Percentiles rank a stretch among this genome's conserved stretches.
These are phyloP conservation scores for Pseudachorutes palmiensis DNA, from an alignment of 1,140 invertebrate genomes.

Conservation along the genomic window DNA sequence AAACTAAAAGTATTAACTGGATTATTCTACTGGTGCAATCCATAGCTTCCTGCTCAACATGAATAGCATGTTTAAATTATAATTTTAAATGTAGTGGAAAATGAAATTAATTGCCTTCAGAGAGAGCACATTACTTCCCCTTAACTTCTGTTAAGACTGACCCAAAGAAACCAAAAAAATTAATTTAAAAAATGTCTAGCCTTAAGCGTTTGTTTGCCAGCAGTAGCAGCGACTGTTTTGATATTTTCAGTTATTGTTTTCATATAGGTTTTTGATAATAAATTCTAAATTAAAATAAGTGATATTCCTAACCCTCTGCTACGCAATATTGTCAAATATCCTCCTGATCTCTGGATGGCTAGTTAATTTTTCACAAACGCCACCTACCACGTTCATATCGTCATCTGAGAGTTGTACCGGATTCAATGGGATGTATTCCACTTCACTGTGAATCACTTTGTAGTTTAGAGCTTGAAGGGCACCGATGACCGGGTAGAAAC, in stretches of 20 bases:
- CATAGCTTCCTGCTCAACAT: too few relatives aligned
- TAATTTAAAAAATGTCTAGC: too few relatives aligned
- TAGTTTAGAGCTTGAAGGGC: slow-evolving; percentile 46
- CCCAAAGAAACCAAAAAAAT: too few relatives aligned
- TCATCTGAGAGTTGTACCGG: slow-evolving; percentile 43
- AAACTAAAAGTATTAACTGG: too few relatives aligned
- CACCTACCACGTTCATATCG: slow-evolving; percentile 42
- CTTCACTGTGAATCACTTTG: slow-evolving; percentile 43
- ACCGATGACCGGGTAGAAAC: slow-evolving; percentile 38
- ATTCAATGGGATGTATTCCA: slow-evolving; percentile 45
- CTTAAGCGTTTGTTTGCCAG: too few relatives aligned
- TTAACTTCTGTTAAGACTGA: too few relatives aligned
- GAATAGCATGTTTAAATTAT: too few relatives aligned
- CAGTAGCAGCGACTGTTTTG: background rate
- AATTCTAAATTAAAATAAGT: background rate
- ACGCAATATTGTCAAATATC: slow-evolving; percentile 49
- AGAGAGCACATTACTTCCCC: too few relatives aligned
- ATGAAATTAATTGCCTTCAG: too few relatives aligned
- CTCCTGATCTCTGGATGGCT: slow-evolving; percentile 46
- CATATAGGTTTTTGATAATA: background rate
- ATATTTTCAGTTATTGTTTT: too few relatives aligned
- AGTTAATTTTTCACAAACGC: slow-evolving; percentile 45
- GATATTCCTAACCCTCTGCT: background rate
- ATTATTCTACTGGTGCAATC: too few relatives aligned
- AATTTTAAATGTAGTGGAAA: too few relatives aligned